Base-by-base conservation (phyloP, 2,113 vertebrate species). In the Gasterosteus nipponicus region DNA sequence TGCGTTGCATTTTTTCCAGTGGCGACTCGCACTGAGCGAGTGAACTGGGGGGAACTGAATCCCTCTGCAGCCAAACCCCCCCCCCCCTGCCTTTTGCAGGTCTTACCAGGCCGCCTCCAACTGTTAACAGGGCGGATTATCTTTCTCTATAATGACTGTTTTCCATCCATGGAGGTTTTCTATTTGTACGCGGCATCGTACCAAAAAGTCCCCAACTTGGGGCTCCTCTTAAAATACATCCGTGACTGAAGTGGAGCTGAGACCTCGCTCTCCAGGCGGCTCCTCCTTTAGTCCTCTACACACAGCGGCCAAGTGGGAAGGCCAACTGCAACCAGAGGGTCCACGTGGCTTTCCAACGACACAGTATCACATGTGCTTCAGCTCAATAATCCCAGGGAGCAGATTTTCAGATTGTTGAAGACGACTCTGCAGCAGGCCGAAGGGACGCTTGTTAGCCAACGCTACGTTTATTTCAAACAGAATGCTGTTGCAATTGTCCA, bases 391-490 rank as follows among this genome's bases (percentile, higher is more conserved):
- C 54, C 71, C 42, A 83, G 86, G 73, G 85, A 90, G 75, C 18
- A 0, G 22, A 26, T 26, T 79, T 65, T 78, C 61, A 71, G 78
- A 62, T 88, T 68, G 82, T 75, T 74, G 68, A 42, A 59, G 73
- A 73, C 75, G 72, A 51, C 73, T 89, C 87, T 77, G 78, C 68
- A 78, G 62, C 53, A 64, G 22, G 58, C 51, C 49, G 49, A 81
- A 68, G 51, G n/a, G 72, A 81, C 53, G 65, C 81, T 26, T 46
- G 75, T 92, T 91, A 82, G 85, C 87, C 74, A 26, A 26, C 22
- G 22, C 22, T 26, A 44, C 16, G 3, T 29, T 26, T 63, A 42
- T 39, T 19, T 61, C 15, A 46, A 16, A 62, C 38, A 42, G 8
- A 5, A 39, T 11, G 31, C 15, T 18, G 16, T 26, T 26, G 1